Evolutionary conservation across 2,113 vertebrate genomes (phyloP).

Genomic region (Desmodus rotundus): DNA sequence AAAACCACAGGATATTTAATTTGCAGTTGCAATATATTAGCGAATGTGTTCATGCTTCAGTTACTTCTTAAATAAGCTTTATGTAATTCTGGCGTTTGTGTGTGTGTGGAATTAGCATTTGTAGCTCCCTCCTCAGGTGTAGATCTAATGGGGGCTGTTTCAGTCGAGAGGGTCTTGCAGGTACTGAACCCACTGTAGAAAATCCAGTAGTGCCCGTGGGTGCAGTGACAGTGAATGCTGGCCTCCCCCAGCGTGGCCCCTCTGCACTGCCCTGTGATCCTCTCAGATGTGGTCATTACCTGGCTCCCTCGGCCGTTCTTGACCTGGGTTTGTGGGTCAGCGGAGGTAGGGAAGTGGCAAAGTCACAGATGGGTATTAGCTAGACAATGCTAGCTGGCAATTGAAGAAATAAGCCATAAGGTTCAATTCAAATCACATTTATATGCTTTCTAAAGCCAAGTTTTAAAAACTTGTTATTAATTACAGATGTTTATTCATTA

Average conservation of each 20-base stretch:
- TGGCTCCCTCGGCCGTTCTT: not conserved
- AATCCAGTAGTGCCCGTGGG: not conserved
- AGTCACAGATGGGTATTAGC: not conserved
- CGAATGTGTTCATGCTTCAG: not conserved
- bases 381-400: not conserved
- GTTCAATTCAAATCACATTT: not conserved
- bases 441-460: not conserved
- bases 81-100: not conserved
- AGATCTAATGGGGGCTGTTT: not conserved
- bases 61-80: not conserved
- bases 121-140: not conserved
- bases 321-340: not conserved
- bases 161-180: not conserved
- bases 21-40: conserved; percentile 24
- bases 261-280: not conserved
- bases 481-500: not conserved
- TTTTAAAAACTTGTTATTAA: not conserved
- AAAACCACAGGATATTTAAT: conserved; percentile 17
- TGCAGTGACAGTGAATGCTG: rapidly evolving
- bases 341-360: not conserved
- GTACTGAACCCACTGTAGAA: not conserved
- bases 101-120: not conserved
- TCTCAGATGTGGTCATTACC: not conserved
- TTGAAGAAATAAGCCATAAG: not conserved
- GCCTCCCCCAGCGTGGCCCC: not conserved